Base-by-base conservation (phyloP, 2,113 vertebrate species). In the Atherinomorus stipes region DNA sequence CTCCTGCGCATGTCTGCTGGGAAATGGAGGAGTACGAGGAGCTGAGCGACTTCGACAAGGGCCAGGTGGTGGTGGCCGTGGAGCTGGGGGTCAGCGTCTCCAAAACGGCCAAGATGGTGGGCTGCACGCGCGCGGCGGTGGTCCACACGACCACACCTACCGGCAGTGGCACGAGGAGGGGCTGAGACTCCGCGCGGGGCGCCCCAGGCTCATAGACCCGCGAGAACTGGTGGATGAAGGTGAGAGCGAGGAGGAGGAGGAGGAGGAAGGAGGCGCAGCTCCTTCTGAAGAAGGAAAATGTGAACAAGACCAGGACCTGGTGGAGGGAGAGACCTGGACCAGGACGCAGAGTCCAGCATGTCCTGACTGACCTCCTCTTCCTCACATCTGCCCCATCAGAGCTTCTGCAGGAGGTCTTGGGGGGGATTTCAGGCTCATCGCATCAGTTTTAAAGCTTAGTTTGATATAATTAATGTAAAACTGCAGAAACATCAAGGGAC, bases 41-140 rank as follows among this genome's bases (percentile, higher is more conserved):
- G 9, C 64, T 66, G 22, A 66, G 50, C 37, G 64, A 66, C 37
- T 53, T 66, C 22, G 50, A 66, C 23, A 66, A 66, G 22, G 64
- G 64, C 22, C 49, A 66, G 64, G 64, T 66, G 4, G 64, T 66
- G 16, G 37, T n/a, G 50, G 64, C 37, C 34, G 26, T 21, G 4
- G 15, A 42, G 37, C 11, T 53, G 47, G 64, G 64, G 1, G 16
- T 53, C 21, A 54, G 50, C 50, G 64, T 66, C 21, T 53, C 50
- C 1, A 9, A 66, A 18, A 53, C 64, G 34, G 64, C 50, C 4
- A 26, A 15, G 22, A 23, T 52, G 34, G 50, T 53, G 50, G 64
- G 64, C 50, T 66, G 64, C 37, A 53, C 64, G 34, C 31, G 22
- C 31, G 63, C 63, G 1, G 63, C 63, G 4, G 63, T 53, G 15